Conservation (phyloP, 2,797 vertebrate genomes). For the Delichon dasypus region DNA sequence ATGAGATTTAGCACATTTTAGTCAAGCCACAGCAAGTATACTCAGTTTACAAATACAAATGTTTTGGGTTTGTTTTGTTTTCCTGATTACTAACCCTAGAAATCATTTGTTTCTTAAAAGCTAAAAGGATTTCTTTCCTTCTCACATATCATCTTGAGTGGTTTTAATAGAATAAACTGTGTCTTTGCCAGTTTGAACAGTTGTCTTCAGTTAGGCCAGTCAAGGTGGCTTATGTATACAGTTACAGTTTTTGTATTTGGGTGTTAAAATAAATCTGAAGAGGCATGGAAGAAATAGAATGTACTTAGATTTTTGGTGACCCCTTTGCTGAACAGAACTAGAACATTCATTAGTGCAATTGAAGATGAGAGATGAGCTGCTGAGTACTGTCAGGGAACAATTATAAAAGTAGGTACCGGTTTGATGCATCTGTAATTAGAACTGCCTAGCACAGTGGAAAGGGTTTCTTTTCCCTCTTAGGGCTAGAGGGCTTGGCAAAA, state of each 20-base stretch:
- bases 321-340: background rate
- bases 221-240: background rate
- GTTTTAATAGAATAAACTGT: slow-evolving; percentile 8
- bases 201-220: slow-evolving; percentile 3
- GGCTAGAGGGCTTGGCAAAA: background rate
- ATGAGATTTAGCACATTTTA: background rate
- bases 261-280: slow-evolving; percentile 11
- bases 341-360: background rate
- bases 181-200: background rate
- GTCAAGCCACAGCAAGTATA: background rate
- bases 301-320: background rate
- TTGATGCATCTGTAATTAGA: background rate
- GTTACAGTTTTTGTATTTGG: background rate
- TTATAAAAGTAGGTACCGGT: background rate
- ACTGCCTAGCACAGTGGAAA: background rate
- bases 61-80: background rate
- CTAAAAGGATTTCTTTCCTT: background rate
- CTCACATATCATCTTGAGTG: background rate
- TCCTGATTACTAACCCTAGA: background rate
- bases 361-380: background rate
- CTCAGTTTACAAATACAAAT: background rate
- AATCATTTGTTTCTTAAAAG: slow-evolving; percentile 24
- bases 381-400: background rate
- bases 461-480: background rate
- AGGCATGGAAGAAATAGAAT: background rate